Evolutionary conservation across 2,113 vertebrate species (phyloP), one percentile per base, ranked within the genome.

Genomic region (Vanacampus margaritifer): DNA sequence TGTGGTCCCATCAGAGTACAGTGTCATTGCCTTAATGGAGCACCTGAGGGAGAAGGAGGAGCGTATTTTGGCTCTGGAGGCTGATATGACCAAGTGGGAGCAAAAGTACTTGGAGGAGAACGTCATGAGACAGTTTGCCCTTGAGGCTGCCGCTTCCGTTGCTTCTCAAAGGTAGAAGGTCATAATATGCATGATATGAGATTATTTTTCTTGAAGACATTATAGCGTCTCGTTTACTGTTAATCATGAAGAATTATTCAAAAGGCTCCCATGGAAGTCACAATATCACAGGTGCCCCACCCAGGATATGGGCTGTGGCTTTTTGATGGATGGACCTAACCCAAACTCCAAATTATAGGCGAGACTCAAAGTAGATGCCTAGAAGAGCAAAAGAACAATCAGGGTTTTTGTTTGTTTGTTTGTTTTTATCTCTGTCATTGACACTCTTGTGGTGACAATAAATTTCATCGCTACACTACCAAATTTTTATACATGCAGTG

Each of bases 61-160:
- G 72, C 89, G 95, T 32, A 98, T 99, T 75, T 90, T 98, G 41
- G 97, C 97, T 35, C 89, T 99, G 85, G 97, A 98, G 90, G 97
- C 97, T 0, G 97, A 99, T 89, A 98, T 98, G 96, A 99, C 96
- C 66, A 98, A 98, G 79, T 98, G 97, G 97, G 97, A 99, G 51
- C 97, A 99, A 89, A 99, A 99, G 17, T 99, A 98, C 79, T 89
- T 99, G 85, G 97, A 99, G 81, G 97, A 99, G 86, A 98, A 95
- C 0, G 97, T 98, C 79, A 99, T 99, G 97, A 93, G 97, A 71
- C 96, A 98, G 90, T 99, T 98, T 54, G 96, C 97, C 59, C 84
- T 99, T 82, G 97, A 98, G 74, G 95, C 96, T 1, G 97, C 97
- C 0, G 96, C 97, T 0, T 95, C 95, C 0, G 97, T 96, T 35